phyloP scores from a whole-genome alignment of 1,140 invertebrate genomes.

The Drosophila elegans region DNA sequence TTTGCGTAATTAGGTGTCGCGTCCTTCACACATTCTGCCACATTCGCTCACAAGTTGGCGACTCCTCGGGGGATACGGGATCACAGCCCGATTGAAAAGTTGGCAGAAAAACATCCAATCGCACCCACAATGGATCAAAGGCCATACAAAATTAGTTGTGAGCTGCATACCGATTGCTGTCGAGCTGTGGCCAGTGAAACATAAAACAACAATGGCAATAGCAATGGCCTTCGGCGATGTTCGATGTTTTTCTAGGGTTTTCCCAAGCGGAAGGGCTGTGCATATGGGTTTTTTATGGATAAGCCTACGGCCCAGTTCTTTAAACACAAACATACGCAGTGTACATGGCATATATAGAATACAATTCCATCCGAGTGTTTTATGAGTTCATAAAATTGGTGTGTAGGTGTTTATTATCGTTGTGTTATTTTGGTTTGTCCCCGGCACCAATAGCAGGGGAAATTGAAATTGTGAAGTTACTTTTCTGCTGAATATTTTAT shows the following conservation, averaged over 20 bases:
- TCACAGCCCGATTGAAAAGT: slow-evolving; percentile 30
- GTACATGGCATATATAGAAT: slow-evolving; percentile 32
- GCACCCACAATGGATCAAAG: slow-evolving; percentile 12
- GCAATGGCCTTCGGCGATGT: slow-evolving; percentile 12
- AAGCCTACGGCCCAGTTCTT: slow-evolving; percentile 35
- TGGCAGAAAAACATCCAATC: slow-evolving; percentile 31
- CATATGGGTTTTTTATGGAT: slow-evolving; percentile 49
- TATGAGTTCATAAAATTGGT: slow-evolving; percentile 79
- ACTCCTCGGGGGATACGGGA: slow-evolving; percentile 18
- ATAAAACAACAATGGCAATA: slow-evolving; percentile 48
- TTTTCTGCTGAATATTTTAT: slow-evolving; percentile 76
- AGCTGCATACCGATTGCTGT: slow-evolving; percentile 24
- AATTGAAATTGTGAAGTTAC: slow-evolving; percentile 80
- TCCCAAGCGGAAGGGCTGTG: slow-evolving; percentile 38
- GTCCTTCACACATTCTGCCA: slow-evolving; percentile 14
- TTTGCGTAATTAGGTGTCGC: slow-evolving; percentile 47
- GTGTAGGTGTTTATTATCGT: slow-evolving; percentile 72
- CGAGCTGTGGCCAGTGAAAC: slow-evolving; percentile 22
- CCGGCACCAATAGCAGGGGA: slow-evolving; percentile 38
- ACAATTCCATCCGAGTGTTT: slow-evolving; percentile 74
- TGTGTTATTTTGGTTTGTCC: slow-evolving; percentile 53
- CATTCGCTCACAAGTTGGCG: slow-evolving; percentile 1
- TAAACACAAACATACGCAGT: neutral
- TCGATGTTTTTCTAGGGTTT: slow-evolving; percentile 27
- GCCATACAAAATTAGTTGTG: slow-evolving; percentile 50